Conservation (phyloP, 2,888 invertebrate genomes). For the Dicranocentrus wangi region DNA sequence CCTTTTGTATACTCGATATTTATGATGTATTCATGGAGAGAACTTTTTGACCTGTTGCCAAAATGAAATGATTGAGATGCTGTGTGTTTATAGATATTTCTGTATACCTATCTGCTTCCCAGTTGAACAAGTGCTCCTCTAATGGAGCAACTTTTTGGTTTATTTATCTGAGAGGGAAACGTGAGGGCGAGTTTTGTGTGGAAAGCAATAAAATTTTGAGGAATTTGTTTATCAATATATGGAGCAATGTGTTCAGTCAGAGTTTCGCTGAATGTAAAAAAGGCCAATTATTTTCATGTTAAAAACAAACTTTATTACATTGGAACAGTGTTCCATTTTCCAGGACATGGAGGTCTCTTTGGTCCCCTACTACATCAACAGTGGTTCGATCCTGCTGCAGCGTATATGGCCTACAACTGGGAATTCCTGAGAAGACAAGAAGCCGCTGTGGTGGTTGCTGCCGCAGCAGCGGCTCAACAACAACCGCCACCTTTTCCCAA, state of each 20-base stretch:
- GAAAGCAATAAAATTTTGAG: constrained; percentile 7
- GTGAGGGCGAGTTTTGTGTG: neutral
- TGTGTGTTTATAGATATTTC: too few relatives aligned
- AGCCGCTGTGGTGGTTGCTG: constrained; percentile 61
- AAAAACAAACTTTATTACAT: constrained; percentile 17
- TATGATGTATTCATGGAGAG: neutral
- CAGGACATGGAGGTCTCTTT: constrained; percentile 80
- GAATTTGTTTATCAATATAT: constrained; percentile 18
- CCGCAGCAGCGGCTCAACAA: constrained; percentile 48
- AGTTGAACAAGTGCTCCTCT: too few relatives aligned
- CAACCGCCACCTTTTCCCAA: constrained; percentile 31
- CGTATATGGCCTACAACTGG: constrained; percentile 83
- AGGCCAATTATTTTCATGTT: neutral
- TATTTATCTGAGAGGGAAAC: constrained; percentile 4
- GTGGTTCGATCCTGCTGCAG: constrained; percentile 86
- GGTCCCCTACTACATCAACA: constrained; percentile 82
- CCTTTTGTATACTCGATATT: too few relatives aligned
- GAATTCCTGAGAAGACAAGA: constrained; percentile 82
- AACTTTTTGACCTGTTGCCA: constrained; percentile 52
- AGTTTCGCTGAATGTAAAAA: too few relatives aligned
- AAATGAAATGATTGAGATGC: constrained; percentile 26
- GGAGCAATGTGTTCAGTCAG: constrained; percentile 15
- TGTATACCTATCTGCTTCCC: too few relatives aligned
- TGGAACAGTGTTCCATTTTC: constrained; percentile 71
- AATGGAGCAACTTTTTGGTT: too few relatives aligned